Evolutionary conservation across 2,888 invertebrate genomes (phyloP).

Genomic region (Eulithis testata): DNA sequence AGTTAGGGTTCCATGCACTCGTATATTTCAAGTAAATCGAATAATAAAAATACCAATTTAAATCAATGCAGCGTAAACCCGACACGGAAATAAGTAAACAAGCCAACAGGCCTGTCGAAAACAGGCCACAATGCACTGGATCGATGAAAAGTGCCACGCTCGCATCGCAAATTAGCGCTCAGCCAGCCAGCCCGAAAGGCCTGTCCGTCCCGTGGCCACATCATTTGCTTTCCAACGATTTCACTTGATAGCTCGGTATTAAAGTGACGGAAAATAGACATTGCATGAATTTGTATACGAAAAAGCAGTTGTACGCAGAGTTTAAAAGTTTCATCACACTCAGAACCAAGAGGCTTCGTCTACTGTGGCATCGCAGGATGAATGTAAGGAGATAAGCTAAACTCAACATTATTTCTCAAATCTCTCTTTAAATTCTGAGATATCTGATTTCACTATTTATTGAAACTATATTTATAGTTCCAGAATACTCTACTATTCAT

Average conservation of each 20-base stretch:
- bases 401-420: no score
- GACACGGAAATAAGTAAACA: constrained; percentile 16
- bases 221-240: constrained; percentile 66
- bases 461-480: no score
- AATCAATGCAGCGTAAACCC: constrained; percentile 2
- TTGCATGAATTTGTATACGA: constrained; percentile 3
- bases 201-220: constrained; percentile 64
- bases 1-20: no score
- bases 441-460: no score
- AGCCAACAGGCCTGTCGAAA: constrained; percentile 11
- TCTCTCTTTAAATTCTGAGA: no score
- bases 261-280: constrained; percentile 25
- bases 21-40: no score
- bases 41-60: constrained; percentile 1
- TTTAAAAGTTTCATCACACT: no score
- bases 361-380: no score
- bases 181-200: constrained; percentile 63
- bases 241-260: constrained; percentile 37
- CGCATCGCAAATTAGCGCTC: constrained; percentile 71
- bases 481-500: background rate
- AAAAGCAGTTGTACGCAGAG: background rate
- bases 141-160: constrained; percentile 65
- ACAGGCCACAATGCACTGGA: constrained; percentile 40
- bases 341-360: no score
- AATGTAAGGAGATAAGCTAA: no score